Conservation (phyloP, 1,140 invertebrate species). For the Pantala flavescens region DNA sequence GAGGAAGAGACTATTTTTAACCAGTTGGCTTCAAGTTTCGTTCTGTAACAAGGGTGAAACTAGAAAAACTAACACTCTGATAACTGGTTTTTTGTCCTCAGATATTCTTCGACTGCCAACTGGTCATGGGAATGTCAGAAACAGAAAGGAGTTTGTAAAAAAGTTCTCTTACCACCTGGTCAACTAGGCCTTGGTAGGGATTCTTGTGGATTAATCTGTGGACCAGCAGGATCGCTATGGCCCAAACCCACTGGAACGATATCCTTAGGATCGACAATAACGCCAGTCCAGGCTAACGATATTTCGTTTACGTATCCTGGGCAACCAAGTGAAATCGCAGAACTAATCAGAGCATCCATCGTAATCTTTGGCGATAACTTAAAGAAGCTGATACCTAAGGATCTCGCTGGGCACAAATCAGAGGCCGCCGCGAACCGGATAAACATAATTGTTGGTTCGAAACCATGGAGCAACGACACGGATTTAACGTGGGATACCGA, state of each 20-base stretch:
- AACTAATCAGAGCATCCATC: constrained; percentile 39
- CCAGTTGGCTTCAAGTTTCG: no score
- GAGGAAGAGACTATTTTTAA: no score
- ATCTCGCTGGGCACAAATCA: constrained; percentile 38
- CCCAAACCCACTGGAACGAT: constrained; percentile 48
- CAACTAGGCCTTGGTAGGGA: constrained; percentile 16
- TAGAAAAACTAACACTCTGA: no score
- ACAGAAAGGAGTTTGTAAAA: background rate
- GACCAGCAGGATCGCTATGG: constrained; percentile 55
- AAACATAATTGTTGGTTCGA: constrained; percentile 37
- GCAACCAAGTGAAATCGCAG: constrained; percentile 22
- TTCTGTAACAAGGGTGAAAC: no score
- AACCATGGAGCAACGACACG: constrained; percentile 35
- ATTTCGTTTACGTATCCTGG: background rate
- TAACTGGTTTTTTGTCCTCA: background rate
- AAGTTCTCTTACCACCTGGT: background rate
- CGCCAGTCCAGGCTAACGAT: background rate
- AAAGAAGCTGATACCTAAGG: constrained; percentile 45
- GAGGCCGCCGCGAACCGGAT: constrained; percentile 38
- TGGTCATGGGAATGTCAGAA: background rate
- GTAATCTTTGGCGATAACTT: constrained; percentile 36
- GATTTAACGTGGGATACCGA: constrained; percentile 49
- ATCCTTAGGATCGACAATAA: constrained; percentile 30
- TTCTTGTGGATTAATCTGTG: constrained; percentile 54
- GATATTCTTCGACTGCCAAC: background rate